Base-by-base conservation (phyloP, 2,888 invertebrate genomes). In the Pseudococcus jackbeardsleyi region DNA sequence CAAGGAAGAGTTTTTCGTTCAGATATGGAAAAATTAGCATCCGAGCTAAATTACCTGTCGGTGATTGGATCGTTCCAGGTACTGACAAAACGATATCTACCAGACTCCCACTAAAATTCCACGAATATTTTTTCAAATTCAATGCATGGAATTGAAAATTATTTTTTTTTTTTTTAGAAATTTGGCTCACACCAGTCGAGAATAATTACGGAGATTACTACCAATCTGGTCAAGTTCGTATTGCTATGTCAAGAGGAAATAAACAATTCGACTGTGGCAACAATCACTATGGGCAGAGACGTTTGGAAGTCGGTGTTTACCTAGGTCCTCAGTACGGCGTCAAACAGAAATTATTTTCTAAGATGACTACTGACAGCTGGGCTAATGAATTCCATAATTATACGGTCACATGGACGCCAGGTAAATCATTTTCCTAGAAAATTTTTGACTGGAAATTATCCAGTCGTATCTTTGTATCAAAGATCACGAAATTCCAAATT, bases 1-100 rank as follows among this genome's bases (percentile, higher is more conserved):
- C 94, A 1, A 94, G 93, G 90, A 92, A 93, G 64, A 92, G 91
- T 0, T 95, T 96, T 90, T 93, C 93, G 7, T 96, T 96, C 90
- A 93, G 93, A 12, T 96, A 95, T 90, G 96, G 96, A 15, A 93
- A 92, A 64, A 92, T 96, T 17, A 93, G 94, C 90, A 92, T 96
- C 4, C 93, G 93, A 33, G 96, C 96, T 0, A 95, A 94, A 91
- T 90, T 96, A 33, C 96, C 96, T 0, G 93, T 93, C 89, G 96
- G 96, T 0, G 95, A 96, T 91, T 96, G 96, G 96, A 92, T 96
- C 22, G 93, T 95, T 90, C 96, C 96, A 86, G 93, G 96, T 96
- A 50, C 46, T 46, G 12, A 12, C 1, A 46, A 46, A 46, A 3
- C 46, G 46, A 46, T 46, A 46, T n/a, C 46, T 50, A 11, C 12